Conservation (phyloP, 2,113 vertebrate genomes). For the Ondatra zibethicus region DNA sequence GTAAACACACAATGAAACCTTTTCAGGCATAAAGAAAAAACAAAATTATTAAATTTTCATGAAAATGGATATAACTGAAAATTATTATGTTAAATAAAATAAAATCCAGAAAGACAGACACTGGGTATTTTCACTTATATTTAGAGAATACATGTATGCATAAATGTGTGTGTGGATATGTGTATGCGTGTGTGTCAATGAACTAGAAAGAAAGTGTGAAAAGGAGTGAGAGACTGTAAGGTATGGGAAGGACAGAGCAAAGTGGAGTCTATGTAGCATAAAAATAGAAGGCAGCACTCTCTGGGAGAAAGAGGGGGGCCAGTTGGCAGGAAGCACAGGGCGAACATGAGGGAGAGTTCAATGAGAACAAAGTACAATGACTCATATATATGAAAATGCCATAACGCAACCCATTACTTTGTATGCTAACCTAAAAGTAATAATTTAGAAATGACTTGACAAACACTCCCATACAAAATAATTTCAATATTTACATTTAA, state of each 20-base stretch:
- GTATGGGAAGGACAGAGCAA: not conserved
- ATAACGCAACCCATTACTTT: not conserved
- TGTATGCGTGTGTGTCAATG: not conserved
- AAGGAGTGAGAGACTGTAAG: not conserved
- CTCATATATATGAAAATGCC: not conserved
- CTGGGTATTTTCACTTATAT: not conserved
- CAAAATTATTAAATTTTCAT: not conserved
- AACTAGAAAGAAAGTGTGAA: not conserved
- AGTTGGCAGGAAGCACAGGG: not conserved
- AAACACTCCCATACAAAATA: not conserved
- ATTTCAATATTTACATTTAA: not conserved
- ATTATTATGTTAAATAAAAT: not conserved
- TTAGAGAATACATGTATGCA: not conserved
- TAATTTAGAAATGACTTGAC: not conserved
- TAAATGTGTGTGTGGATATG: not conserved
- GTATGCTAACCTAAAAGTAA: not conserved
- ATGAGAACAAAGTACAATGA: not conserved
- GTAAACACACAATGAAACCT: not conserved
- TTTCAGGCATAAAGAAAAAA: not conserved
- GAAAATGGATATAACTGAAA: not conserved
- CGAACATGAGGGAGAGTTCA: not conserved
- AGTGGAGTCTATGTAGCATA: not conserved
- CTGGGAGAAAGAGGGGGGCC: not conserved
- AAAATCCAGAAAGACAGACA: not conserved
- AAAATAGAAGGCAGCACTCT: not conserved